Base-by-base conservation (phyloP, 1,140 invertebrate species). In the Pseudomyrmex pallidus region DNA sequence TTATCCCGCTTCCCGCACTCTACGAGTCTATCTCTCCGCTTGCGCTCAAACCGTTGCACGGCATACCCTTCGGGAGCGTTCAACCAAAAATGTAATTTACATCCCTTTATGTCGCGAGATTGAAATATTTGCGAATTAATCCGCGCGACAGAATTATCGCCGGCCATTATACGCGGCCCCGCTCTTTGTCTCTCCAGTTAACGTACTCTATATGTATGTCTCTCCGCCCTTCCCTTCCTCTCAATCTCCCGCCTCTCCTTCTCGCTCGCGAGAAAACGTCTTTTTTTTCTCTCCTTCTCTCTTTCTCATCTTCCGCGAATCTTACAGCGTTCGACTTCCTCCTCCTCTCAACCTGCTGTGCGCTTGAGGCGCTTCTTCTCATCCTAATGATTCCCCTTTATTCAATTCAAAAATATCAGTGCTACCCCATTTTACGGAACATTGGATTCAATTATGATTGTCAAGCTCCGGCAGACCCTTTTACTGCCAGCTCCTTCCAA, bases 31-130 rank as follows among this genome's bases (percentile, higher is more conserved):
- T 66, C 82, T 63, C 82, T 73, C 48, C 59, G 20, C 56, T n/a
- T 56, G 52, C 72, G 44, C 78, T 74, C 70, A 85, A 88, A 88
- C 82, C 73, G 87, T 88, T 87, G 87, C 73, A 74, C 59, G 59
- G 57, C 50, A 61, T 82, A 87, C 86, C 87, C 89, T 85, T 77
- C 80, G 70, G 82, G 87, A 89, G 92, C 93, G 91, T 91, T 94
- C 90, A 90, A 93, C 91, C 93, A 94, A 94, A 94, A 94, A 94
- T 93, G 93, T 94, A 93, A 94, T 94, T 94, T 94, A 93, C 93
- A 94, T 94, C 94, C 93, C 90, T 94, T 94, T 94, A 93, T 94
- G 90, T 92, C 85, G 89, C 87, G 92, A 93, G 93, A 94, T 94
- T 94, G 94, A 94, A 94, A 94, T 94, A 93, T 92, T 92, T 91